Conservation (phyloP, 2,113 vertebrate genomes). For the Stigmatopora nigra region DNA sequence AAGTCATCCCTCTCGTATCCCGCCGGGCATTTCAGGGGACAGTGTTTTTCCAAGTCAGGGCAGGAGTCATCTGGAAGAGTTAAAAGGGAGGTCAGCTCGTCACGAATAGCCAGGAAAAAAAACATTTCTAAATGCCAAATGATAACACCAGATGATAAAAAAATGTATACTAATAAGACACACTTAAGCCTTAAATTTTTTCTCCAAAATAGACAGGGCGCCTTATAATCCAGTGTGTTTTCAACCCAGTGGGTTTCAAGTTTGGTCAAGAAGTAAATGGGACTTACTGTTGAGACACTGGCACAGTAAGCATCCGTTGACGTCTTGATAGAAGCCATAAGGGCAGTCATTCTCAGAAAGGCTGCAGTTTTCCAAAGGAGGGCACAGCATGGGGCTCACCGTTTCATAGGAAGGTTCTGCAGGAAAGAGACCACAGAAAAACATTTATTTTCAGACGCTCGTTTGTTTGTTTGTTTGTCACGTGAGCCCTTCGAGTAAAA, state of each 20-base stretch:
- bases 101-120: conserved; percentile 3
- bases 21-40: conserved; percentile 67
- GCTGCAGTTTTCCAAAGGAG: conserved; percentile 72
- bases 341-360: conserved; percentile 68
- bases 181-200: no score
- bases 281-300: conserved; percentile 73
- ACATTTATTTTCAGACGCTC: neutral
- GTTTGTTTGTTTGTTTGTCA: neutral
- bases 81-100: conserved; percentile 32
- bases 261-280: neutral
- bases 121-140: neutral
- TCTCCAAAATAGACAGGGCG: no score
- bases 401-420: conserved; percentile 75
- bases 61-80: conserved; percentile 72
- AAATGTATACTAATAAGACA: no score
- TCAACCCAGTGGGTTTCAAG: no score
- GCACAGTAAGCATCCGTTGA: conserved; percentile 73
- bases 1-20: conserved; percentile 68
- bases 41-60: conserved; percentile 64
- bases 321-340: conserved; percentile 70
- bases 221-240: no score
- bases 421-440: conserved; percentile 3
- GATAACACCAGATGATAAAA: neutral
- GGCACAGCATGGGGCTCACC: conserved; percentile 70
- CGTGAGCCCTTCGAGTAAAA: conserved; percentile 42